Evolutionary conservation across 2,888 invertebrate genomes (phyloP).

Genomic region (Campoplex capitator): DNA sequence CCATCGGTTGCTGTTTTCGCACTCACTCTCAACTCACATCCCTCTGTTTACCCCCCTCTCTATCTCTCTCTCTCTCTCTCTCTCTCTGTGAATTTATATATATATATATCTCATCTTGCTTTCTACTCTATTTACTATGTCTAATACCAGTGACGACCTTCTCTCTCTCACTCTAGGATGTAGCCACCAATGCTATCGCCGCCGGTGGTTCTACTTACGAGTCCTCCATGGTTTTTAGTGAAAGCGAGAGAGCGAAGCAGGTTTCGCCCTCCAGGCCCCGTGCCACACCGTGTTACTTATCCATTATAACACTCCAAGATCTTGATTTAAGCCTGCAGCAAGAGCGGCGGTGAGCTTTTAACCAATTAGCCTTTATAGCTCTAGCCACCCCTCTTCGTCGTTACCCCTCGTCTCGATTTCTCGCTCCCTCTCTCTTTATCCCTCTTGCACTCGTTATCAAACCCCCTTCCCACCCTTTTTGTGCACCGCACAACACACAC

Average conservation of each 20-base stretch:
- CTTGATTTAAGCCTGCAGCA: conserved; percentile 85
- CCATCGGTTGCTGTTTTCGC: conserved; percentile 42
- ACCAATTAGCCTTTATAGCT: conserved; percentile 85
- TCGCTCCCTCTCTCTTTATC: conserved; percentile 4
- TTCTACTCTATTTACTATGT: conserved; percentile 56
- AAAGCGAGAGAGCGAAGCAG: conserved; percentile 66
- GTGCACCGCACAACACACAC: conserved; percentile 45
- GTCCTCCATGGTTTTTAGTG: conserved; percentile 60
- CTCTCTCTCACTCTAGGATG: conserved; percentile 15
- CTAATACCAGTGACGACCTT: conserved; percentile 27
- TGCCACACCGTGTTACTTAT: conserved; percentile 84
- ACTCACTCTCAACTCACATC: conserved; percentile 30
- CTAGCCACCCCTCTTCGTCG: conserved; percentile 69
- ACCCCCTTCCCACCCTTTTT: conserved; percentile 23
- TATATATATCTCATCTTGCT: conserved; percentile 32
- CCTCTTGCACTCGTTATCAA: conserved; percentile 36
- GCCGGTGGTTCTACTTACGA: conserved; percentile 56
- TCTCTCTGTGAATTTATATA: background rate
- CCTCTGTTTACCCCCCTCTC: conserved; percentile 5
- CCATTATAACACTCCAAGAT: conserved; percentile 85
- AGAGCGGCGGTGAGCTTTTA: conserved; percentile 84
- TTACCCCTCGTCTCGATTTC: conserved; percentile 56
- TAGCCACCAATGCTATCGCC: conserved; percentile 56
- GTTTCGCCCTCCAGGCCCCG: conserved; percentile 74
- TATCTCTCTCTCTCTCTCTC: conserved; percentile 26